A percentile compares a stretch with the other conserved stretches of the same genome.
Evolutionary conservation across 1,140 invertebrate genomes (phyloP).

Genomic region (Cydia strobilella): DNA sequence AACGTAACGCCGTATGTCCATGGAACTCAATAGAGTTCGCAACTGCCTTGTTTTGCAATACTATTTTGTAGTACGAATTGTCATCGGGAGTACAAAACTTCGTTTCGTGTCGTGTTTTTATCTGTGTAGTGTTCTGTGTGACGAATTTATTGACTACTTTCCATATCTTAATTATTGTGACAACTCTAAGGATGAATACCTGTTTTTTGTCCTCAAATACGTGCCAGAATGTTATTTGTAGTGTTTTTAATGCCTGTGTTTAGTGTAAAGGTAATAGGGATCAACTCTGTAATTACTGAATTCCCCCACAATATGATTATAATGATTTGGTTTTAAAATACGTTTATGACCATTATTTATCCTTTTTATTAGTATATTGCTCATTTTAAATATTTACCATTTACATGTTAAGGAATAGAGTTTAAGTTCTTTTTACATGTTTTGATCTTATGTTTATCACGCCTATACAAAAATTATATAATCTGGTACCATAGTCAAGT

Average conservation of each 20-base stretch:
- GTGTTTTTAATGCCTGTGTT: conserved; percentile 66
- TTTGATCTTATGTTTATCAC: conserved; percentile 59
- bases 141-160: conserved; percentile 58
- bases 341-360: conserved; percentile 71
- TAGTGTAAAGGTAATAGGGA: conserved; percentile 62
- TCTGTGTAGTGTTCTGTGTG: conserved; percentile 47
- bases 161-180: conserved; percentile 44
- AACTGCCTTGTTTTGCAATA: conserved; percentile 56
- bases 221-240: conserved; percentile 78
- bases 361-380: conserved; percentile 71
- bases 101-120: conserved; percentile 51
- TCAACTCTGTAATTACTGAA: conserved; percentile 55
- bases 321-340: conserved; percentile 66
- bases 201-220: conserved; percentile 61
- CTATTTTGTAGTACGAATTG: conserved; percentile 36
- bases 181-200: conserved; percentile 49
- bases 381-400: conserved; percentile 77
- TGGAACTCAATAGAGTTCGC: conserved; percentile 36
- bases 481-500: conserved; percentile 63
- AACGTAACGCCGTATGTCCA: conserved; percentile 35
- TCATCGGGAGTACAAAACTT: conserved; percentile 67
- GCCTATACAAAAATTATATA: conserved; percentile 57
- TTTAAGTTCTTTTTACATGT: conserved; percentile 65
- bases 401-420: conserved; percentile 67
- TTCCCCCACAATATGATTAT: conserved; percentile 48